phyloP scores from a whole-genome alignment of 2,888 invertebrate genomes.

The Macropis europaea region DNA sequence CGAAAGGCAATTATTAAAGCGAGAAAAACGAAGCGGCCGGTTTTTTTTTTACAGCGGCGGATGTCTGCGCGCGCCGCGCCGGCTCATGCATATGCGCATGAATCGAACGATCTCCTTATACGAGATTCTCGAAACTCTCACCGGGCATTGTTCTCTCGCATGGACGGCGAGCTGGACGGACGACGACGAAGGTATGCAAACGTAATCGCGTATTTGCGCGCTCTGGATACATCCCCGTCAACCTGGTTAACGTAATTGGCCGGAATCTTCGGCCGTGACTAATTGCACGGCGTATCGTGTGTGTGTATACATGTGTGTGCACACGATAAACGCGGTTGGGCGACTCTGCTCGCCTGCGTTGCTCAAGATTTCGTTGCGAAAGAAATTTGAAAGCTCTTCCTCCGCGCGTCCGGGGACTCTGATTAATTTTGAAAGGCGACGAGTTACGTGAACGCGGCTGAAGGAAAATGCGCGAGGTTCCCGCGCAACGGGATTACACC shows the following conservation, averaged over 20 bases:
- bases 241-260: constrained; percentile 75
- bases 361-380: constrained; percentile 62
- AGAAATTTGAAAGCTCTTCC: constrained; percentile 64
- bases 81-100: constrained; percentile 28
- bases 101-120: constrained; percentile 18
- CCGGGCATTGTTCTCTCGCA: constrained; percentile 19
- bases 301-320: constrained; percentile 26
- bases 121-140: constrained; percentile 12
- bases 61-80: constrained; percentile 1
- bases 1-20: constrained; percentile 9
- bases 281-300: constrained; percentile 65
- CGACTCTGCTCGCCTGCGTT: constrained; percentile 33
- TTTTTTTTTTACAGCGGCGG: background rate
- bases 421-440: constrained; percentile 61
- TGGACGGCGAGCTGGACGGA: background rate
- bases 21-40: background rate
- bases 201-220: constrained; percentile 67
- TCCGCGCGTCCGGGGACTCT: constrained; percentile 3
- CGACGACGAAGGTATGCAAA: constrained; percentile 16
- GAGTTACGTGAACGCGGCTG: constrained; percentile 50
- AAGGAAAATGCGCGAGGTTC: constrained; percentile 34
- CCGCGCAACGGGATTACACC: constrained; percentile 32
- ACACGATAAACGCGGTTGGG: constrained; percentile 29
- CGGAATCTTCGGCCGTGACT: constrained; percentile 75
- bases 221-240: constrained; percentile 74